Percentiles rank a stretch among this genome's conserved stretches.
phyloP scores from a whole-genome alignment of 2,888 invertebrate genomes.

The Belgica antarctica region DNA sequence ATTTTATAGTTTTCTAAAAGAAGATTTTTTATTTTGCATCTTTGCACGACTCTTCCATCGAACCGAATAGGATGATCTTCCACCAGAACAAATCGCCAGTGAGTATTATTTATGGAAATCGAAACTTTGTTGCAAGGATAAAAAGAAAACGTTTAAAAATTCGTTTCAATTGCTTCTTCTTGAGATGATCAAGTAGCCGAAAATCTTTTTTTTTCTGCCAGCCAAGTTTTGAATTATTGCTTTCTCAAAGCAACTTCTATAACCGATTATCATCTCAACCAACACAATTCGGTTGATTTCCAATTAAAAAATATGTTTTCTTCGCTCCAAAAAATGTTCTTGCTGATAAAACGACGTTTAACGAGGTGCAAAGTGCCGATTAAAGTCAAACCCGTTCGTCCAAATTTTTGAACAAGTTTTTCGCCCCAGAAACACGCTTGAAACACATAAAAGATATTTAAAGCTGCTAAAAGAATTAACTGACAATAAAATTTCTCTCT shows the following conservation, averaged over 20 bases:
- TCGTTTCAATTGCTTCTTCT: no score
- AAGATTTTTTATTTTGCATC: background rate
- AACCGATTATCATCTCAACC: background rate
- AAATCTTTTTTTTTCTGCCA: no score
- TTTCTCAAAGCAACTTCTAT: no score
- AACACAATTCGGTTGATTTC: background rate
- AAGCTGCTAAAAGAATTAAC: background rate
- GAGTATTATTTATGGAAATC: conserved; percentile 58
- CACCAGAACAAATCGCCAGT: conserved; percentile 88
- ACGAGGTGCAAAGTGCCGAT: conserved; percentile 5
- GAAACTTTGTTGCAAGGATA: no score
- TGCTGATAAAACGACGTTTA: no score
- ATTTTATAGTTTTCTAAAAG: background rate
- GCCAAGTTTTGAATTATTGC: no score
- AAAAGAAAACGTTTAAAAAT: no score
- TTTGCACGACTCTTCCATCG: background rate
- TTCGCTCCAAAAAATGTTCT: background rate
- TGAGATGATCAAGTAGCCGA: no score
- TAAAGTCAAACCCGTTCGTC: conserved; percentile 8
- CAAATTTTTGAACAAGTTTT: background rate
- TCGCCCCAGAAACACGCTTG: no score
- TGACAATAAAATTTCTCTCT: background rate
- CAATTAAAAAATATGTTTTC: conserved; percentile 7
- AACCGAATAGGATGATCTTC: conserved; percentile 67
- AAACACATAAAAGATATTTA: no score